phyloP scores from a whole-genome alignment of 2,888 invertebrate species.

The Brachynemurus nebulosus region DNA sequence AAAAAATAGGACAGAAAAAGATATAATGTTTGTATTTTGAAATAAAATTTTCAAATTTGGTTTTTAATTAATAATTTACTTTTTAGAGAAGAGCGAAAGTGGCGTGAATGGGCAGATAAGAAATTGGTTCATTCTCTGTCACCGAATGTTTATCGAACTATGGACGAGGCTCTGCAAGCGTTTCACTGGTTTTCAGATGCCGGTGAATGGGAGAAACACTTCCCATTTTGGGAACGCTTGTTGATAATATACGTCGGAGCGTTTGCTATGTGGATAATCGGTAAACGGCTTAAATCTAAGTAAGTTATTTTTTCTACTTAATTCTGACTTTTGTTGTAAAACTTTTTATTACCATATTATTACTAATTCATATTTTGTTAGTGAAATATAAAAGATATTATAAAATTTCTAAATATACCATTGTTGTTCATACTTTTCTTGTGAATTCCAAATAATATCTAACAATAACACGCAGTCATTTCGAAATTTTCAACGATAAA shows the following conservation, averaged over 20 bases:
- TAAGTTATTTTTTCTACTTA: too few relatives aligned
- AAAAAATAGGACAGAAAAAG: constrained; percentile 35
- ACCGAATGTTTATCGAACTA: constrained; percentile 89
- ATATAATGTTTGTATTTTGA: constrained; percentile 39
- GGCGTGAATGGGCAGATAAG: constrained; percentile 92
- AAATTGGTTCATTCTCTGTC: constrained; percentile 85
- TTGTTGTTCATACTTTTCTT: too few relatives aligned
- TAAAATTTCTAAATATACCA: too few relatives aligned
- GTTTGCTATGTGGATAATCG: constrained; percentile 83
- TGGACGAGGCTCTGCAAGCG: constrained; percentile 72
- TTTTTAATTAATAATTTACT: constrained; percentile 10
- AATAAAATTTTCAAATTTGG: not conserved
- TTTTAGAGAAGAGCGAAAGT: constrained; percentile 78
- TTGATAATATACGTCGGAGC: constrained; percentile 89
- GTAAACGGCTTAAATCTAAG: constrained; percentile 76
- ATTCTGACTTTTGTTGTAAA: constrained; percentile 1
- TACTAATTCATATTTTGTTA: too few relatives aligned
- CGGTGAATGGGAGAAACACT: constrained; percentile 84
- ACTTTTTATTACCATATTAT: not conserved
- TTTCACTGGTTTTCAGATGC: constrained; percentile 89
- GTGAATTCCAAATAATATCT: too few relatives aligned
- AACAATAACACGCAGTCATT: too few relatives aligned
- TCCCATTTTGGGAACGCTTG: constrained; percentile 71
- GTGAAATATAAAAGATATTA: too few relatives aligned
- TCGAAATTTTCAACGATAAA: too few relatives aligned